Conservation (phyloP, 2,797 vertebrate species). For the Sebastes ruberrimus region DNA sequence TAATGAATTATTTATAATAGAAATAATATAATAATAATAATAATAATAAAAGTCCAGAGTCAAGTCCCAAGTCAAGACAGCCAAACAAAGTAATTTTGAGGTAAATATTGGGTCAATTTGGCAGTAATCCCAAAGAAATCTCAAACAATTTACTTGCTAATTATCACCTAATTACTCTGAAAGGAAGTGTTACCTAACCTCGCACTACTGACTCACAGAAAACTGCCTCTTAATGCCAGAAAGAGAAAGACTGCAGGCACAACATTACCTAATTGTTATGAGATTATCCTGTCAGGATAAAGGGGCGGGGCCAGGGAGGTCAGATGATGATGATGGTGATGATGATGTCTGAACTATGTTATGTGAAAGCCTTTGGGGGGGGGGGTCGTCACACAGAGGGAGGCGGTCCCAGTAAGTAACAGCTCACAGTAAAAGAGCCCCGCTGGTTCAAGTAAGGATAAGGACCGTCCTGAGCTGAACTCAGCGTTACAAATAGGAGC, state of each 20-base stretch:
- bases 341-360: conserved; percentile 42
- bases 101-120: too few relatives aligned
- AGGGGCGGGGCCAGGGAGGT: conserved; percentile 49
- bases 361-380: conserved; percentile 25
- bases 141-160: too few relatives aligned
- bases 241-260: background rate
- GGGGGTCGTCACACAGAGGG: background rate
- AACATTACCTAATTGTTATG: conserved; percentile 74
- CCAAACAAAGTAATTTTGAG: too few relatives aligned
- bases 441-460: conserved; percentile 80
- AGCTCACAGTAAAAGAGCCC: conserved; percentile 38
- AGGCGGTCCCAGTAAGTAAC: conserved; percentile 44
- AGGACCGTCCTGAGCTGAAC: conserved; percentile 81
- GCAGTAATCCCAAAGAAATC: too few relatives aligned
- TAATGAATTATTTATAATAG: too few relatives aligned
- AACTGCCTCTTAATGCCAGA: background rate
- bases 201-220: background rate
- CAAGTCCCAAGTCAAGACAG: too few relatives aligned
- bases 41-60: too few relatives aligned
- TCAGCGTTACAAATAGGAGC: conserved; percentile 82
- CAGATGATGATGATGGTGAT: conserved; percentile 52
- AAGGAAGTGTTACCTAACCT: background rate
- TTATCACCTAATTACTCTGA: background rate
- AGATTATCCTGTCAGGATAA: conserved; percentile 30
- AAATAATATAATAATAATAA: too few relatives aligned